Evolutionary conservation across 2,113 vertebrate genomes (phyloP), one percentile per base, ranked within the genome.

Genomic region (Peucedramus taeniatus): DNA sequence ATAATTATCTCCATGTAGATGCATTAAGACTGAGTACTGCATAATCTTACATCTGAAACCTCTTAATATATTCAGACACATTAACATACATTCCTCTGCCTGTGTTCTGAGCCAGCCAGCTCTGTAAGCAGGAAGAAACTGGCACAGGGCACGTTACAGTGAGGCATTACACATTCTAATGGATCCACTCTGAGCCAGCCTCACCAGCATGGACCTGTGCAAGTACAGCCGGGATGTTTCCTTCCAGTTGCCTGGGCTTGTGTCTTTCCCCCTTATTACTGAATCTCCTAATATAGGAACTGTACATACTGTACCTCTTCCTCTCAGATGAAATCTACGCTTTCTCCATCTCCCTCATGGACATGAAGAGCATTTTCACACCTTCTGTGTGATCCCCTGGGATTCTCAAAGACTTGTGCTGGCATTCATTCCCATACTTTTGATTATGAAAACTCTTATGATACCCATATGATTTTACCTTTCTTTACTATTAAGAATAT

Each of bases 311-410:
- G 76, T 54, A 42, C 10, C 21, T 77, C 60, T 57, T 84, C 45
- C 26, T 56, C 23, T 35, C 27, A 33, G 54, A 49, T 24, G 24
- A 78, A 84, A 92, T 69, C 6, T 22, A 49, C 6, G 4, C 50
- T 81, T 84, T 78, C 54, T 65, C 13, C 45, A 30, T 74, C 27
- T 87, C 30, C 23, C 30, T 69, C 13, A 24, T 5, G 44, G 42
- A 15, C 15, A n/a, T 3, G 5, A 74, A 47, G 15, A 74, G 16
- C 5, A 14, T 22, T 74, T 84, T 37, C 50, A 65, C 19, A 51
- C 14, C 19, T 69, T 65, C 30, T 12, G 11, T 3, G 2, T 53
- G 45, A 44, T 10, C 5, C 11, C 13, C 1, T 2, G 19, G 22
- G 31, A 35, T n/a, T 83, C 50, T 60, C 27, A n/a, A 42, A 60